These are phyloP conservation scores for Macrophya alboannulata DNA, from an alignment of 2,888 invertebrate genomes.

Conservation along the genomic window DNA sequence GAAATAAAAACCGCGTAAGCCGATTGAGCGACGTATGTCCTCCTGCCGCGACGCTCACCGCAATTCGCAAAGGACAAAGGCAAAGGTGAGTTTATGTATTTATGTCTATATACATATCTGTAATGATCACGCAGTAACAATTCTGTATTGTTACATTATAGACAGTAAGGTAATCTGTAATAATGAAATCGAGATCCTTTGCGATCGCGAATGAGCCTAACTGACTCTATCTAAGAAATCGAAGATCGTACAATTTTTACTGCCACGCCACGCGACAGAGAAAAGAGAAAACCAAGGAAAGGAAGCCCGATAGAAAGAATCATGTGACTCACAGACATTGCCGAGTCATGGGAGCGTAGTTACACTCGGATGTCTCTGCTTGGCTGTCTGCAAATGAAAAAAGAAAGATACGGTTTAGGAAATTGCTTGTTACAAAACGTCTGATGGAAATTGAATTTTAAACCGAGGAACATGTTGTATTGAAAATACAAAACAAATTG, in stretches of 20 bases:
- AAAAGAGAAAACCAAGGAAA: not conserved
- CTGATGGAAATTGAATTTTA: not conserved
- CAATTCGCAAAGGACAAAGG: not conserved
- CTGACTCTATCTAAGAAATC: not conserved
- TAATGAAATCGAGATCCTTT: no score
- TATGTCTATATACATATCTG: no score
- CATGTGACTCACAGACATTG: not conserved
- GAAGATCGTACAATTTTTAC: not conserved
- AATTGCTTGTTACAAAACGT: not conserved
- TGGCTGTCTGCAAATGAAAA: not conserved
- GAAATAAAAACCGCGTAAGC: not conserved
- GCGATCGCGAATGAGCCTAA: not conserved
- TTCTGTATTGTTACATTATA: no score
- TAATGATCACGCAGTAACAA: no score
- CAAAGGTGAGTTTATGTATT: no score
- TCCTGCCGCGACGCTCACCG: not conserved
- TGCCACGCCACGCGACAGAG: not conserved
- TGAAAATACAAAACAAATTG: not conserved
- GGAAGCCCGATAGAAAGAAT: not conserved
- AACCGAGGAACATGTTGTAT: not conserved
- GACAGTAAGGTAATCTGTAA: no score
- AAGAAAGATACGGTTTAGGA: not conserved
- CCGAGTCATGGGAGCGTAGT: not conserved
- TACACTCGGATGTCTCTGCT: slow-evolving; percentile 12
- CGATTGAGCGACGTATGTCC: not conserved